A percentile compares a stretch with the other conserved stretches of the same genome.
Conservation (phyloP, 2,113 vertebrate species). For the Barnardius zonarius region DNA sequence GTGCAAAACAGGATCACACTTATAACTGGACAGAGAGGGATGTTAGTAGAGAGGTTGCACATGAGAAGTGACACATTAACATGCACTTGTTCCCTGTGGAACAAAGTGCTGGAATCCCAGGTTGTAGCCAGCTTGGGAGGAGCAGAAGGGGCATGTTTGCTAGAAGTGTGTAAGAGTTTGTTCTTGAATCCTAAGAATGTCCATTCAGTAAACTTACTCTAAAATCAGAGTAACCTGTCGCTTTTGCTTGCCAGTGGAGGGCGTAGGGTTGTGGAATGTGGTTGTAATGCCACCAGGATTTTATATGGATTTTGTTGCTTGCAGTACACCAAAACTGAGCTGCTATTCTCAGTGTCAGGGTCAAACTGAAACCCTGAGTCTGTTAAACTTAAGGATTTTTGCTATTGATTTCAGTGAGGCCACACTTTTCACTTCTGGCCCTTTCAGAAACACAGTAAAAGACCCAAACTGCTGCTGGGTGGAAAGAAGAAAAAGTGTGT, state of each 20-base stretch:
- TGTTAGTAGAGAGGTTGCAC: background rate
- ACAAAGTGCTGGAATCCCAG: fast-evolving
- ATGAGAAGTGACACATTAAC: background rate
- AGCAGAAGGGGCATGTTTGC: background rate
- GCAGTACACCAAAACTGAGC: fast-evolving
- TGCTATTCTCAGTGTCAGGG: background rate
- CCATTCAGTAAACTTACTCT: background rate
- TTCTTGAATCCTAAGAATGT: background rate
- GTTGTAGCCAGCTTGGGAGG: background rate
- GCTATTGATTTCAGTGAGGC: background rate
- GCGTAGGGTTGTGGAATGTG: fast-evolving
- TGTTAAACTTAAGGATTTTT: background rate
- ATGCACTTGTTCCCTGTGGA: fast-evolving
- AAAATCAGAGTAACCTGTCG: background rate
- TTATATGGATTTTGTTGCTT: background rate
- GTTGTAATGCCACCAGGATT: background rate
- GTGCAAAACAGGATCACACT: background rate
- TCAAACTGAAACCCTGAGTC: background rate
- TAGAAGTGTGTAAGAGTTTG: background rate
- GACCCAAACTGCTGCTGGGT: background rate
- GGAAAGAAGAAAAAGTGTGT: background rate
- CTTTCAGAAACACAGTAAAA: background rate
- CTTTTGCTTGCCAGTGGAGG: background rate
- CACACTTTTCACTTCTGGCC: background rate
- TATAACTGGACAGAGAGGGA: background rate